Evolutionary conservation across 1,140 invertebrate genomes (phyloP).

Genomic region (Chrysoperla carnea): DNA sequence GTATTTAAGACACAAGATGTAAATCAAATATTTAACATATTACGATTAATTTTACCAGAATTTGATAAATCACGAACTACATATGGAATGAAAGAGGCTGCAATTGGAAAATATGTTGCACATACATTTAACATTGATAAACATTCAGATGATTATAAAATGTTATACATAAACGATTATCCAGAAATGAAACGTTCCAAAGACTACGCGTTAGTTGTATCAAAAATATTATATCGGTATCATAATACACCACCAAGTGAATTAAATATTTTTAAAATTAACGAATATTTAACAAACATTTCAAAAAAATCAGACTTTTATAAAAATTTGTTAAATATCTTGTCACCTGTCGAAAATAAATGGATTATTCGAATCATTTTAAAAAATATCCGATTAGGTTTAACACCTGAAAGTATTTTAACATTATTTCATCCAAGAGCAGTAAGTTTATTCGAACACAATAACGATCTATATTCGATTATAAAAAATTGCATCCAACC

Average conservation of each 20-base stretch:
- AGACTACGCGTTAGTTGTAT: not conserved
- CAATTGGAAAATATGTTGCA: not conserved
- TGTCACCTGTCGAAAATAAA: not conserved
- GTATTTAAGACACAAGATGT: no score
- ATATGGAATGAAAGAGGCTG: not conserved
- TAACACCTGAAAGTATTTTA: not conserved
- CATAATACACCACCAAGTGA: not conserved
- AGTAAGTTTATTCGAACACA: not conserved
- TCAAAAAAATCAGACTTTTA: not conserved
- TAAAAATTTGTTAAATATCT: not conserved
- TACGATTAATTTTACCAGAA: conserved; percentile 10
- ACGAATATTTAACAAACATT: not conserved
- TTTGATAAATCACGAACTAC: not conserved
- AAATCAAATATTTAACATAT: not conserved
- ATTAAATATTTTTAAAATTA: not conserved
- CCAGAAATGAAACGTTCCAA: not conserved
- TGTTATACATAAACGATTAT: not conserved
- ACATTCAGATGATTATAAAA: not conserved
- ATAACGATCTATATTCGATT: not conserved
- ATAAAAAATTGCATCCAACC: not conserved
- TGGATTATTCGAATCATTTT: not conserved
- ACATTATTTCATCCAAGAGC: not conserved
- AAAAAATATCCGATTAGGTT: not conserved
- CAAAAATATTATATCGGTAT: not conserved
- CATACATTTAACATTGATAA: not conserved